Evolutionary conservation across 2,113 vertebrate species (phyloP).

Genomic region (Motacilla alba): DNA sequence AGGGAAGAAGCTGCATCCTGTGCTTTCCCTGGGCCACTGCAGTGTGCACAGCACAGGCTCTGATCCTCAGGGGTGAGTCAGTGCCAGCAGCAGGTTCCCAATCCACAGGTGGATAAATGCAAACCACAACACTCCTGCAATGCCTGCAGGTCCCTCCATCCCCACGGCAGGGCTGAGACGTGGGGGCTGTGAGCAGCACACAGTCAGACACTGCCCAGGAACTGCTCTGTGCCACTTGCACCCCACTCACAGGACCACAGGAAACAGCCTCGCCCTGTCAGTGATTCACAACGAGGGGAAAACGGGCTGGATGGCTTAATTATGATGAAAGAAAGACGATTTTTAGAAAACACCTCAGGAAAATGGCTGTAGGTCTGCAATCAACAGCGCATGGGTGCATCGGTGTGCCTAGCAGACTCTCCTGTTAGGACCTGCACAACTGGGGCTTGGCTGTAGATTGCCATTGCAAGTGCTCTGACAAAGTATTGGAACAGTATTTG

Average conservation of each 20-base stretch:
- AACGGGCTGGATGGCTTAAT: background rate
- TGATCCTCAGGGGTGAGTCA: background rate
- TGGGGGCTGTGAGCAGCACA: background rate
- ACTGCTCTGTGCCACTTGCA: background rate
- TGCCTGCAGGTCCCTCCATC: background rate
- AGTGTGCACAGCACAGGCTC: background rate
- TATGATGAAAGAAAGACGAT: background rate
- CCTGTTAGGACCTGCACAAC: background rate
- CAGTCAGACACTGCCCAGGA: background rate
- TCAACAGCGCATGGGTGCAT: background rate
- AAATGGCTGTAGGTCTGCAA: background rate
- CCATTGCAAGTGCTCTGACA: background rate
- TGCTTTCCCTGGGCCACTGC: background rate
- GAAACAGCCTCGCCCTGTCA: background rate
- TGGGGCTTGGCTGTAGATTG: background rate
- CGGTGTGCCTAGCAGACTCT: background rate
- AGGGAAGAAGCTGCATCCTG: background rate
- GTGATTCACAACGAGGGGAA: background rate
- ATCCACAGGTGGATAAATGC: background rate
- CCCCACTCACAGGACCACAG: background rate
- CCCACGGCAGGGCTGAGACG: background rate
- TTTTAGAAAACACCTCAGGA: background rate
- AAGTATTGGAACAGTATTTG: background rate
- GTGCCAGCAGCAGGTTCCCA: background rate
- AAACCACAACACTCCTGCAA: background rate